Conservation (phyloP, 2,797 vertebrate genomes). For the Apogon hyalosoma region DNA sequence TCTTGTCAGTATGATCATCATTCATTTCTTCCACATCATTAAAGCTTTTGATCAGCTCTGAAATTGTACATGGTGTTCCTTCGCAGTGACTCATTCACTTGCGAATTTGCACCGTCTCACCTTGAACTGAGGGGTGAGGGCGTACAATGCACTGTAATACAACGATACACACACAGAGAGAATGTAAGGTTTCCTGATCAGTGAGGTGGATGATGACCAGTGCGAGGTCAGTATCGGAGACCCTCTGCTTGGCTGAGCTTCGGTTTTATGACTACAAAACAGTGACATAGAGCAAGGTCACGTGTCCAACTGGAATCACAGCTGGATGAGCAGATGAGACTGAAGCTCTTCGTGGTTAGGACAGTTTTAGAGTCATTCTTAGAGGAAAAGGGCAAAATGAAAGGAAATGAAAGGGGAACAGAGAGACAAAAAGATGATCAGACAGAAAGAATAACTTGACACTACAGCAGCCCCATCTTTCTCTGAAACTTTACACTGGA, state of each 20-base stretch:
- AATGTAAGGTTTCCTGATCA: slow-evolving; percentile 11
- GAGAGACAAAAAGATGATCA: not conserved
- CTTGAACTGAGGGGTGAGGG: slow-evolving; percentile 15
- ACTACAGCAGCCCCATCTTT: not conserved
- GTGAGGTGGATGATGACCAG: slow-evolving; percentile 26
- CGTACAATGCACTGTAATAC: slow-evolving; percentile 10
- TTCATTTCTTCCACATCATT: slow-evolving; percentile 26
- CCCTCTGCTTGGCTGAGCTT: slow-evolving; percentile 27
- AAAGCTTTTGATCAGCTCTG: slow-evolving; percentile 16
- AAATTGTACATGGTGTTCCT: slow-evolving; percentile 23
- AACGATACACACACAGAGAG: not conserved
- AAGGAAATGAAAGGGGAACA: not conserved
- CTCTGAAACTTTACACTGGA: too few relatives aligned
- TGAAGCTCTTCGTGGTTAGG: slow-evolving; percentile 18
- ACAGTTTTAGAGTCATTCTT: not conserved
- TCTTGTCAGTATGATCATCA: not conserved
- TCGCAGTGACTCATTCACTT: slow-evolving; percentile 16
- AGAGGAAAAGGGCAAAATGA: not conserved
- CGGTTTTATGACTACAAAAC: slow-evolving; percentile 8
- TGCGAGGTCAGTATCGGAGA: slow-evolving; percentile 27
- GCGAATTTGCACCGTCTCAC: slow-evolving; percentile 11
- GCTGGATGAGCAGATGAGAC: slow-evolving; percentile 47
- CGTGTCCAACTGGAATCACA: slow-evolving; percentile 32
- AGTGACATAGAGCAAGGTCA: slow-evolving; percentile 11
- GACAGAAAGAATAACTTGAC: not conserved